Evolutionary conservation across 2,113 vertebrate species (phyloP).

Genomic region (Arothron firmamentum): DNA sequence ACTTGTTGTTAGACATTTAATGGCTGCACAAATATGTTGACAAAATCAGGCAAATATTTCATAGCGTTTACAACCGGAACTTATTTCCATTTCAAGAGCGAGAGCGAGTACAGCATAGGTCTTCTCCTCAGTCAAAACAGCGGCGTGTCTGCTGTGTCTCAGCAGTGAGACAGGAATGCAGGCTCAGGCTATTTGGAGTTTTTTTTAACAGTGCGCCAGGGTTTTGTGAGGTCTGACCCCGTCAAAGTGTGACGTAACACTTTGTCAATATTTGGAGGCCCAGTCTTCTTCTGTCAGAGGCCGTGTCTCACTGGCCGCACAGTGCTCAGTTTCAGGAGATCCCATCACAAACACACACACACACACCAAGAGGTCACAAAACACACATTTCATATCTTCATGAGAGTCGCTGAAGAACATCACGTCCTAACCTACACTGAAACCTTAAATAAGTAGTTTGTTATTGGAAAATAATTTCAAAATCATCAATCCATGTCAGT

Average conservation of each 20-base stretch:
- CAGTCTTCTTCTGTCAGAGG: constrained; percentile 17
- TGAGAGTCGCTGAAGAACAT: constrained; percentile 8
- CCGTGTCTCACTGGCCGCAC: background rate
- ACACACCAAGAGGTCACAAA: background rate
- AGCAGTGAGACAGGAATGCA: constrained; percentile 50
- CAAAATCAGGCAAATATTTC: too few species aligned
- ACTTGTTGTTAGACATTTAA: background rate
- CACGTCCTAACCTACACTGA: constrained; percentile 6
- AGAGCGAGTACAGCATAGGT: too few species aligned
- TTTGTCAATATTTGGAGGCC: constrained; percentile 38
- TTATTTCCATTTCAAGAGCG: background rate
- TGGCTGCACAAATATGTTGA: too few species aligned
- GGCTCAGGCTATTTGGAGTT: constrained; percentile 41
- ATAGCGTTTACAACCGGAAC: background rate
- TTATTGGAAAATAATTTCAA: too few species aligned
- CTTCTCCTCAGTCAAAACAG: constrained; percentile 11
- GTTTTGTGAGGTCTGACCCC: constrained; percentile 54
- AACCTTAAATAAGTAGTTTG: constrained; percentile 1
- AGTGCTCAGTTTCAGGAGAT: background rate
- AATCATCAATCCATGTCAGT: too few species aligned
- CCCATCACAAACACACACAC: constrained; percentile 27
- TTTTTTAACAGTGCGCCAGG: constrained; percentile 33
- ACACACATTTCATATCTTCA: constrained; percentile 1
- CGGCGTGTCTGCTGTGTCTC: constrained; percentile 42
- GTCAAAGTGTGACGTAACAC: constrained; percentile 37